Base-by-base conservation (phyloP, 2,113 vertebrate genomes). In the Cololabis saira region DNA sequence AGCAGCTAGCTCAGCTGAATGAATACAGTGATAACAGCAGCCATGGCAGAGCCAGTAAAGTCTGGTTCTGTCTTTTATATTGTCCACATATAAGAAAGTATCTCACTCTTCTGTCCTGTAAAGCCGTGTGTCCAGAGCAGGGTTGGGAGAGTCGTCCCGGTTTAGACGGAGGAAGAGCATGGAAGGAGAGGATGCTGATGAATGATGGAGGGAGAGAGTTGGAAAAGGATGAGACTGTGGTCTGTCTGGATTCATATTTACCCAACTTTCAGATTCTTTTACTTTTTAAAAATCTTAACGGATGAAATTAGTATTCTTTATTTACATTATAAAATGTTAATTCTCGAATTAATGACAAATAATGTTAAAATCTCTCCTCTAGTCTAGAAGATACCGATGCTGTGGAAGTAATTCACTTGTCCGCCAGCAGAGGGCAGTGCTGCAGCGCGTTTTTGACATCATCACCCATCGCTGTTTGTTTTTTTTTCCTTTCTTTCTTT, bases 361-460 rank as follows among this genome's bases (percentile, higher is more conserved):
- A 15, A 10, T 37, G 18, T 24, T 62, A 57, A 63, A 56, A 67
- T 24, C 0, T n/a, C 41, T 2, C 7, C 8, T 53, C 74, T 21
- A 19, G n/a, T n/a, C n/a, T n/a, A n/a, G n/a, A n/a, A n/a, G 14
- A 16, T 3, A 15, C 16, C 41, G 24, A 21, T 4, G 15, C 17
- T 67, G 12, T 30, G 1, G 24, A 33, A 61, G 45, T 30, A 3
- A 57, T 77, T 54, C 52, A 4, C 2, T 0, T 53, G n/a, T 3
- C 13, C 4, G 15, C 86, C 89, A 79, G 60, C 60, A 89, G 85
- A 72, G 85, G 83, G 83, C 12, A 15, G 53, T 73, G 60, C 67
- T 81, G 78, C 40, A 54, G 43, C 17, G 16, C 8, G 4, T 54
- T 45, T 43, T 42, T 27, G 33, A 7, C 14, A n/a, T 41, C 24